Conservation (phyloP, 2,888 invertebrate species). For the Peribatodes rhomboidaria region DNA sequence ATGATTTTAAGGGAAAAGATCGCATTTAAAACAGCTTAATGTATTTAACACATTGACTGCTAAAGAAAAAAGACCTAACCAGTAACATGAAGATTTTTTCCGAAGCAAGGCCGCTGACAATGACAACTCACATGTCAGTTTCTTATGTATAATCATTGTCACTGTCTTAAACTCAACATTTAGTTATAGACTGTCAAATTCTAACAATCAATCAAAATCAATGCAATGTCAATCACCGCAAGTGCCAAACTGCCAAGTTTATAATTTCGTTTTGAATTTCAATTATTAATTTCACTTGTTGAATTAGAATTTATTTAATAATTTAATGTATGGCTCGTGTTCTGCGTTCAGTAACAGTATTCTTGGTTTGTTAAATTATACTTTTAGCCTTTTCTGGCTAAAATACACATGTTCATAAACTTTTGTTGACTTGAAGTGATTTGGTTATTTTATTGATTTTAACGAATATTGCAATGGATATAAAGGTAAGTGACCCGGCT, state of each 20-base stretch:
- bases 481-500: slow-evolving; percentile 68
- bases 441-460: slow-evolving; percentile 72
- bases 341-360: neutral
- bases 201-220: no score
- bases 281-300: slow-evolving; percentile 15
- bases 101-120: no score
- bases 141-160: no score
- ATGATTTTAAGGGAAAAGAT: no score
- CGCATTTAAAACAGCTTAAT: no score
- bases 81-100: no score
- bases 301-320: slow-evolving; percentile 1
- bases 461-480: slow-evolving; percentile 71
- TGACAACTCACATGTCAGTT: no score
- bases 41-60: no score
- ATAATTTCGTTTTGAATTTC: neutral
- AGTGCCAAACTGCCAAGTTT: no score
- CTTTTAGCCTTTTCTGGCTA: neutral
- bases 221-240: neutral
- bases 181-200: no score
- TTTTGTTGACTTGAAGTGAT: slow-evolving; percentile 54
- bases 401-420: slow-evolving; percentile 17
- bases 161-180: no score
- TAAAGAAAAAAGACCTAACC: no score
- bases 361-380: neutral
- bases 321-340: neutral